Conservation (phyloP, 2,113 vertebrate species). For the Notarius quadriscutis region DNA sequence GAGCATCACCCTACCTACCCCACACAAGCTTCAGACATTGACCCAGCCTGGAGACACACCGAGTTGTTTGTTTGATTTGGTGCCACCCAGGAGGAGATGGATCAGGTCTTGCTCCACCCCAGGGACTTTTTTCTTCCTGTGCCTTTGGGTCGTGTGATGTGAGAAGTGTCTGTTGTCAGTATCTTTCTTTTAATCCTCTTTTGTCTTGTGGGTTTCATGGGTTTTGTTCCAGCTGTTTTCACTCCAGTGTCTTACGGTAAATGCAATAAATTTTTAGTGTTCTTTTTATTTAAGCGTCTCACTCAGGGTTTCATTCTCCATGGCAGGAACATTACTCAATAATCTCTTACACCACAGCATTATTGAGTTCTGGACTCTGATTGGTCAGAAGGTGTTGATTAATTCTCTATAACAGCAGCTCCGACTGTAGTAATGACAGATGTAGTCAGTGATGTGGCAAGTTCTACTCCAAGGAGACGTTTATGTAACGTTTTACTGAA, state of each 20-base stretch:
- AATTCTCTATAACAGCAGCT: neutral
- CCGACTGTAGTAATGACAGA: neutral
- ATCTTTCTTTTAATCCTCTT: neutral
- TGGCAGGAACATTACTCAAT: neutral
- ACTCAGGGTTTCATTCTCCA: neutral
- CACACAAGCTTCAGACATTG: neutral
- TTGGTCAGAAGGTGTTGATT: neutral
- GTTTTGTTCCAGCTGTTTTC: neutral
- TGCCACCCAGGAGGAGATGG: neutral
- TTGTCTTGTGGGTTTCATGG: neutral
- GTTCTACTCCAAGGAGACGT: neutral
- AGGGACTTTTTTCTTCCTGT: neutral
- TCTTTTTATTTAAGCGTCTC: neutral
- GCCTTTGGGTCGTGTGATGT: neutral
- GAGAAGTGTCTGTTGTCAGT: neutral
- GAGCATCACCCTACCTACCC: neutral
- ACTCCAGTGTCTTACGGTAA: neutral
- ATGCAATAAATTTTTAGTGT: neutral
- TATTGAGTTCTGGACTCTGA: neutral
- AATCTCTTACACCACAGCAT: neutral
- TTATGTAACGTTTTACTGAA: neutral
- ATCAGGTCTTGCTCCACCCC: neutral
- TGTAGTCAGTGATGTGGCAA: too few species aligned
- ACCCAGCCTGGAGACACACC: neutral
- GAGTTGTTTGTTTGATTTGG: neutral